phyloP scores from a whole-genome alignment of 2,797 vertebrate species.

The Mormyrops attenuatus region DNA sequence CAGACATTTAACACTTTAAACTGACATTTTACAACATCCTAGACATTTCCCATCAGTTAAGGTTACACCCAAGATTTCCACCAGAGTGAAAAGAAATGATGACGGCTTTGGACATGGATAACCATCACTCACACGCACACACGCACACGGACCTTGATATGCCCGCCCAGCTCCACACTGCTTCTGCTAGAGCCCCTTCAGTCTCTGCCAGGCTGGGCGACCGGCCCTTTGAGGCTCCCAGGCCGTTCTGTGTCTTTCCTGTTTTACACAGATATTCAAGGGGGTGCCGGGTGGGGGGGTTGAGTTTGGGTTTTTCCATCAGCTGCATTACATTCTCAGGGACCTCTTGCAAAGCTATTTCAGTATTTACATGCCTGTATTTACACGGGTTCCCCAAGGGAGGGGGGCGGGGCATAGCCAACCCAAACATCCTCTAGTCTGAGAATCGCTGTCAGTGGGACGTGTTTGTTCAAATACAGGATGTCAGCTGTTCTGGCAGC shows the following conservation, averaged over 20 bases:
- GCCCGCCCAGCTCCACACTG: slow-evolving; percentile 82
- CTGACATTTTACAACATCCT: not conserved
- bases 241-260: slow-evolving; percentile 50
- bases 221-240: slow-evolving; percentile 27
- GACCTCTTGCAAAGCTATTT: not conserved
- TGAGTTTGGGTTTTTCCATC: slow-evolving; percentile 1
- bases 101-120: not conserved
- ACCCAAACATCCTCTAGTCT: not conserved
- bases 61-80: not conserved
- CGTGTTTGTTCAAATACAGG: not conserved
- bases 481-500: not conserved
- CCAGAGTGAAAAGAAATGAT: not conserved
- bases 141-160: slow-evolving; percentile 67
- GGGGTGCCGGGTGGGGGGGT: not conserved
- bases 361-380: not conserved
- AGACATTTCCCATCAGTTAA: not conserved
- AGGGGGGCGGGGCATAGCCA: not conserved
- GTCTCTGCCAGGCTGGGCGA: slow-evolving; percentile 70
- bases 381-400: not conserved
- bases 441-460: not conserved
- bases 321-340: slow-evolving; percentile 5
- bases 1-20: not conserved
- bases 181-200: slow-evolving; percentile 74
- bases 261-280: slow-evolving; percentile 22
- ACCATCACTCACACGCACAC: not conserved